These are phyloP conservation scores for Protosalanx chinensis DNA, from an alignment of 2,797 vertebrate species.

Conservation along the genomic window DNA sequence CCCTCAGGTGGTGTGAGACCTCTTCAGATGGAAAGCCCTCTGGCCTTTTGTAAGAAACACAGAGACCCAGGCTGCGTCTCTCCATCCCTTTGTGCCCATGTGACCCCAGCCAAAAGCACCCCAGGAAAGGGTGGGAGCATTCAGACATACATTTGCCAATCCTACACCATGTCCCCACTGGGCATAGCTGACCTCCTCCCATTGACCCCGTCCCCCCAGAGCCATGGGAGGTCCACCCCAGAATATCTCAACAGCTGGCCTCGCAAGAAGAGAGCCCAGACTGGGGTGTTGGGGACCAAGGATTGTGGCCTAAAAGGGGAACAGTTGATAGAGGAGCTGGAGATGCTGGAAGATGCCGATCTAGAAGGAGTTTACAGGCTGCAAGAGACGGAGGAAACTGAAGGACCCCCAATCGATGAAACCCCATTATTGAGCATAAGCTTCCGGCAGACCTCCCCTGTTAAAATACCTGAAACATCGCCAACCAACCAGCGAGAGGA, in stretches of 20 bases:
- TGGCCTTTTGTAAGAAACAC: conserved; percentile 68
- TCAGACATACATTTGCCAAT: conserved; percentile 92
- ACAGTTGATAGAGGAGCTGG: conserved; percentile 43
- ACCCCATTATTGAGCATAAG: conserved; percentile 49
- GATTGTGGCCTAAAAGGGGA: conserved; percentile 47
- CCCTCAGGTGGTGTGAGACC: conserved; percentile 44
- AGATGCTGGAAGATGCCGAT: conserved; percentile 76
- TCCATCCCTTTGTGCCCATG: conserved; percentile 73
- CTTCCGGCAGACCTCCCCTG: conserved; percentile 37
- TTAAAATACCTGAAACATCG: conserved; percentile 15
- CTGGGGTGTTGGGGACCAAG: conserved; percentile 43
- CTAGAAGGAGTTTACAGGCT: conserved; percentile 84
- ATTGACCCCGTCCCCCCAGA: conserved; percentile 86
- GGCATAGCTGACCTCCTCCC: conserved; percentile 62
- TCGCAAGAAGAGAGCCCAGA: conserved; percentile 81
- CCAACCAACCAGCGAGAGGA: conserved; percentile 58
- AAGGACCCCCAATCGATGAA: conserved; percentile 54
- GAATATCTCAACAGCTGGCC: conserved; percentile 92
- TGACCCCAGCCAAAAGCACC: conserved; percentile 76
- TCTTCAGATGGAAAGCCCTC: conserved; percentile 58
- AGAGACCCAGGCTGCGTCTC: conserved; percentile 75
- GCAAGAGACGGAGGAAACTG: conserved; percentile 68
- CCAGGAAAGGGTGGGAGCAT: conserved; percentile 76
- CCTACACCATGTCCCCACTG: conserved; percentile 82
- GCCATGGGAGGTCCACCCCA: conserved; percentile 78